Base-by-base conservation (phyloP, 2,113 vertebrate species). In the Xiphorhynchus elegans region DNA sequence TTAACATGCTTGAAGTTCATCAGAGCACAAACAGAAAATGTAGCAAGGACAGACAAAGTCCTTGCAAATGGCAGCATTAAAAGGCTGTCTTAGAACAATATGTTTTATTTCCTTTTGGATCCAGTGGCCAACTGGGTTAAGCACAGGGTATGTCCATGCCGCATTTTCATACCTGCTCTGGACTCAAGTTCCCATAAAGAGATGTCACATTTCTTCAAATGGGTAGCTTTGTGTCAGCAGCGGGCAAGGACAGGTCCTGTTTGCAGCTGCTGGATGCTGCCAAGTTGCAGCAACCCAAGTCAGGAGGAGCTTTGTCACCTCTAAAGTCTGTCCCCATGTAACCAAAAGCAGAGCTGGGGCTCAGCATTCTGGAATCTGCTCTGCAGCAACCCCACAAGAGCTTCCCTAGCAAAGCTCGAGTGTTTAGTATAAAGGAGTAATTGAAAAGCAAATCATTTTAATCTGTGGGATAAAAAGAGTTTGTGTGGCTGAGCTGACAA, bases 361-460 rank as follows among this genome's bases (percentile, higher is more conserved):
- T 77, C 72, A 62, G n/a, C 37, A 84, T 69, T 37, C 79, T 1
- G 2, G 17, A 24, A n/a, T 90, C 44, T 7, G 3, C 55, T 64
- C 50, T 64, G n/a, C n/a, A 53, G 21, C 68, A 86, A 16, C 13
- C 17, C 21, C 46, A 49, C 40, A 85, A 76, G n/a, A 83, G 23
- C 55, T 74, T 88, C 42, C 42, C 16, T 7, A 77, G 63, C 50
- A 77, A 44, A 87, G 18, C 13, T 59, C 69, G 87, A 77, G 83
- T 55, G 63, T 50, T 69, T 50, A 50, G 28, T 21, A 85, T 28
- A 86, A 90, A 76, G n/a, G 49, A 68, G 37, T 16, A 26, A 66
- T 40, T 87, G 84, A 75, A 93, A 93, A 89, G 44, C 28, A 66
- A 87, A 87, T 4, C 2, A 29, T 80, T 94, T 90, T 79, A 83